phyloP scores from a whole-genome alignment of 2,888 invertebrate genomes.

The Thecophora atra region DNA sequence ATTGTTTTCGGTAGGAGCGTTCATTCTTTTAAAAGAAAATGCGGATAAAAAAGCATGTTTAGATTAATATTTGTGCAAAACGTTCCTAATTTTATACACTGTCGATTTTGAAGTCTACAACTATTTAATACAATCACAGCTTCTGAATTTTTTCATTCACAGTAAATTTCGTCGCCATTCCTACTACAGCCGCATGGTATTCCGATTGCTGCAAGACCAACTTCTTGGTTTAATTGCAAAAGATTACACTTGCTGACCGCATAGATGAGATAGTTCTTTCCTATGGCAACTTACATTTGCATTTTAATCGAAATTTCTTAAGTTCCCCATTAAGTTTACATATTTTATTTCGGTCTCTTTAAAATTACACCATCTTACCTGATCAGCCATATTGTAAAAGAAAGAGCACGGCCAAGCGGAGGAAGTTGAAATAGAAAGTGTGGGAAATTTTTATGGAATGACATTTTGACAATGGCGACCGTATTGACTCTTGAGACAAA shows the following conservation, averaged over 20 bases:
- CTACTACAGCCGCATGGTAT: too few relatives aligned
- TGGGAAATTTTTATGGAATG: constrained; percentile 38
- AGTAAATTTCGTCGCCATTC: too few relatives aligned
- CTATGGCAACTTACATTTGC: background rate
- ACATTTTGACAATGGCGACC: constrained; percentile 35
- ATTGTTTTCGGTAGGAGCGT: constrained; percentile 96
- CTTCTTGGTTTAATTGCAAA: too few relatives aligned
- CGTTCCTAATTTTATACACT: constrained; percentile 23
- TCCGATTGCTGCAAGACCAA: too few relatives aligned
- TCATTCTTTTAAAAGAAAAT: constrained; percentile 75
- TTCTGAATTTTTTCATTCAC: too few relatives aligned
- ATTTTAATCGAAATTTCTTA: constrained; percentile 16
- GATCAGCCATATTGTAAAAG: constrained; percentile 80
- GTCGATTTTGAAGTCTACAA: too few relatives aligned
- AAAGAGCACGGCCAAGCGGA: constrained; percentile 55
- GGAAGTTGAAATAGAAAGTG: constrained; percentile 50
- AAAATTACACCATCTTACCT: constrained; percentile 69
- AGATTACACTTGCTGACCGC: too few relatives aligned
- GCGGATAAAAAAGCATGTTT: constrained; percentile 53
- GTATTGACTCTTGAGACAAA: too few relatives aligned
- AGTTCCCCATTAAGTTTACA: constrained; percentile 27
- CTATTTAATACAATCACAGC: too few relatives aligned
- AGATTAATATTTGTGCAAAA: constrained; percentile 38
- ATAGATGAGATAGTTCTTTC: too few relatives aligned
- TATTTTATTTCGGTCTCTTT: constrained; percentile 29